Conservation (phyloP, 2,888 invertebrate species). For the Hoplodrina ambigua region DNA sequence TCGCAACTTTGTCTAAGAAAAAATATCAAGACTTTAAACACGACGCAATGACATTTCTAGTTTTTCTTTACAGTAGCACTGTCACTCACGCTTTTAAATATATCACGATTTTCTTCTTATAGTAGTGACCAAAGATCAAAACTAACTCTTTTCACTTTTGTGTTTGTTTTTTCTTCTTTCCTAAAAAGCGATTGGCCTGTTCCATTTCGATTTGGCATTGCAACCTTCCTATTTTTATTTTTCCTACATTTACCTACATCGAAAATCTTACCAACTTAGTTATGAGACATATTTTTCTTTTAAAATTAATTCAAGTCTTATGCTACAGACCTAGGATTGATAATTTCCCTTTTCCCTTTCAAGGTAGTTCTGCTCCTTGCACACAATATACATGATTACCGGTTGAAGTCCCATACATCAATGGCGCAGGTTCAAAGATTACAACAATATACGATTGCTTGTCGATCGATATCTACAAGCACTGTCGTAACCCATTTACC, state of each 20-base stretch:
- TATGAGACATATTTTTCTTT: neutral
- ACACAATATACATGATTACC: conserved; percentile 35
- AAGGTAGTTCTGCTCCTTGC: conserved; percentile 7
- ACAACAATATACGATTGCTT: conserved; percentile 41
- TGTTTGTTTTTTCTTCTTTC: neutral
- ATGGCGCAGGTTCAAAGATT: conserved; percentile 47
- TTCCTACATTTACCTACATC: too few species aligned
- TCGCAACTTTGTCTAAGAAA: conserved; percentile 27
- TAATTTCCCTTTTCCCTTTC: conserved; percentile 22
- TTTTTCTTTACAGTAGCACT: conserved; percentile 25
- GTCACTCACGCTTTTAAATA: conserved; percentile 13
- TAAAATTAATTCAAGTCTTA: neutral
- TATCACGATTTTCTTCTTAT: conserved; percentile 26
- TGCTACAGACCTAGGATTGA: neutral
- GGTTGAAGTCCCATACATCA: conserved; percentile 30
- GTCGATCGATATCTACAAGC: conserved; percentile 46
- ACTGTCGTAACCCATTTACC: conserved; percentile 53
- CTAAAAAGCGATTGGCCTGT: neutral
- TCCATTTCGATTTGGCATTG: neutral
- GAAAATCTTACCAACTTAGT: neutral
- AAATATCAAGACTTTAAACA: conserved; percentile 10
- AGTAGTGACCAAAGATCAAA: neutral
- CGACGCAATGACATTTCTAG: conserved; percentile 21
- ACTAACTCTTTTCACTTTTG: conserved; percentile 2
- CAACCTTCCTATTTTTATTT: neutral